Percentiles rank a stretch among this genome's conserved stretches.
These are phyloP conservation scores for Muscicapa adusta DNA, from an alignment of 2,113 vertebrate species.

Conservation along the genomic window DNA sequence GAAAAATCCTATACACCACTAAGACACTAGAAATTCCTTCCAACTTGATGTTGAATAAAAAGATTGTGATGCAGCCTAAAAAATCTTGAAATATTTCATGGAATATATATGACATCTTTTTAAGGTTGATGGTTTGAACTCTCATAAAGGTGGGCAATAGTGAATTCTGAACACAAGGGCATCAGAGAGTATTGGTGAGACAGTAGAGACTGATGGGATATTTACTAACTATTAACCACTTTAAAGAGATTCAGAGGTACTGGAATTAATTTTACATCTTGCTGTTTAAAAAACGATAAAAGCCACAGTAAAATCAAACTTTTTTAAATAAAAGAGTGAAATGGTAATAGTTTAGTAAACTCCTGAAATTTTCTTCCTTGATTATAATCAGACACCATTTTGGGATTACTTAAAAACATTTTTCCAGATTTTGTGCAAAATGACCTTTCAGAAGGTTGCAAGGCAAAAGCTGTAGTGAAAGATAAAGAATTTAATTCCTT, in stretches of 20 bases:
- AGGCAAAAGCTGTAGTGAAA: background rate
- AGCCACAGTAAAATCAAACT: background rate
- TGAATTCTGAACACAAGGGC: background rate
- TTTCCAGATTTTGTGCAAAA: background rate
- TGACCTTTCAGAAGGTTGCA: constrained; percentile 18
- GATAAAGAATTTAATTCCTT: constrained; percentile 19
- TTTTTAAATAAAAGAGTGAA: background rate
- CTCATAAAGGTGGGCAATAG: background rate
- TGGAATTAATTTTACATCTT: background rate
- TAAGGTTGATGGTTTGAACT: background rate
- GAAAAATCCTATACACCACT: background rate
- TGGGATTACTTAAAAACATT: background rate
- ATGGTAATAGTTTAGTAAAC: background rate
- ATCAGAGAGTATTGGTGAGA: background rate
- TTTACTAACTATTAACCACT: background rate
- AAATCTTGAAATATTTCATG: background rate
- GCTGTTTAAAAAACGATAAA: background rate
- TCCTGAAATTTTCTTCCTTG: background rate
- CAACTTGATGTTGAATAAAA: background rate
- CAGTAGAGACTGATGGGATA: background rate
- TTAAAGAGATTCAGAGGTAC: background rate
- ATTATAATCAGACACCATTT: background rate
- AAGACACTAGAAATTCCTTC: background rate
- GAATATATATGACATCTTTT: background rate
- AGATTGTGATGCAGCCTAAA: background rate